Conservation (phyloP, 1,140 invertebrate species). For the Agrypnia vestita region DNA sequence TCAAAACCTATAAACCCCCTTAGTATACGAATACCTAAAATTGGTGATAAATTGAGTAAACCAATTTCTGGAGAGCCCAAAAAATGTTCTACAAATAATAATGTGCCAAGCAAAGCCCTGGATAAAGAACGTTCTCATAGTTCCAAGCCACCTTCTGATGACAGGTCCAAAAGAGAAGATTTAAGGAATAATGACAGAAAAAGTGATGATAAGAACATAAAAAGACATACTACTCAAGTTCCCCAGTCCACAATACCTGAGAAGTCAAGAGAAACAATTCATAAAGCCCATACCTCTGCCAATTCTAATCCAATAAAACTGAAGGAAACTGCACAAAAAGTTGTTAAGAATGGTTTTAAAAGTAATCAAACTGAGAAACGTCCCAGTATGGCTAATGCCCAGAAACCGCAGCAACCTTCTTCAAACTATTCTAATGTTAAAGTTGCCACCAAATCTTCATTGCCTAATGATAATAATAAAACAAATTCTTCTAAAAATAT, state of each 20-base stretch:
- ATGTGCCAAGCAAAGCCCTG: conserved; percentile 3
- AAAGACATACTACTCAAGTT: conserved; percentile 16
- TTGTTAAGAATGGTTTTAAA: conserved; percentile 10
- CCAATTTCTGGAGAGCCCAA: conserved; percentile 17
- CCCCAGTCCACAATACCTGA: conserved; percentile 5
- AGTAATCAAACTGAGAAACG: conserved; percentile 23
- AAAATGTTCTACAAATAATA: conserved; percentile 2
- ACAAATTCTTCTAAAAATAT: background rate
- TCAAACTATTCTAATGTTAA: conserved; percentile 25
- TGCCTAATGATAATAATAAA: conserved; percentile 33
- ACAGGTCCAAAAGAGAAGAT: conserved; percentile 25
- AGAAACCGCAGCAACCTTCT: background rate
- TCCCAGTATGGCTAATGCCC: conserved; percentile 1
- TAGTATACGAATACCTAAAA: conserved; percentile 70
- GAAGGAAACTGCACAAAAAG: conserved; percentile 4
- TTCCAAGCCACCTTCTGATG: conserved; percentile 12
- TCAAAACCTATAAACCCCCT: conserved; percentile 58
- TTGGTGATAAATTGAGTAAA: conserved; percentile 65
- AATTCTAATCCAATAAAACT: conserved; percentile 1
- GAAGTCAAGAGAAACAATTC: conserved; percentile 1
- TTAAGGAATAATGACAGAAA: conserved; percentile 35
- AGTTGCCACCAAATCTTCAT: background rate
- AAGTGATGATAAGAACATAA: conserved; percentile 40
- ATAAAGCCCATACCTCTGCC: background rate
- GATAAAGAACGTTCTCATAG: conserved; percentile 38